These are phyloP conservation scores for Anniella stebbinsi DNA, from an alignment of 2,797 vertebrate genomes.

Conservation along the genomic window DNA sequence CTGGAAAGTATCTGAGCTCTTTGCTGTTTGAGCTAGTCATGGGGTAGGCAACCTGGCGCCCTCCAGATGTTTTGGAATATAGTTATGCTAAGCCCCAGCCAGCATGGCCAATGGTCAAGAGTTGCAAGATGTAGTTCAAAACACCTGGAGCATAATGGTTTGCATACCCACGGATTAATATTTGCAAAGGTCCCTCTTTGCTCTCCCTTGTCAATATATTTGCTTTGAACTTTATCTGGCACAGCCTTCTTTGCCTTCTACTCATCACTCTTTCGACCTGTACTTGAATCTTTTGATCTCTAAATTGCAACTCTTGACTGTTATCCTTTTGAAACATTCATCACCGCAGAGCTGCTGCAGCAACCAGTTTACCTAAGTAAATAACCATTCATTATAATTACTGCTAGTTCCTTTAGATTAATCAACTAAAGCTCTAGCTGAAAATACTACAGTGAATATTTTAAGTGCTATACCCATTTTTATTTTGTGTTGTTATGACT, in stretches of 20 bases:
- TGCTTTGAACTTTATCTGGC: background rate
- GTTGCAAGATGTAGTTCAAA: too few relatives aligned
- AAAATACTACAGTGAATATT: background rate
- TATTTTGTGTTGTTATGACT: background rate
- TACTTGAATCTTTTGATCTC: background rate
- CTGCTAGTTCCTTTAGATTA: background rate
- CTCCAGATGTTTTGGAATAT: too few relatives aligned
- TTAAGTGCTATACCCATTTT: background rate
- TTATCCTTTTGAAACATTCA: background rate
- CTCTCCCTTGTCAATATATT: background rate
- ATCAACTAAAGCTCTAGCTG: background rate
- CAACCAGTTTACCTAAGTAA: background rate
- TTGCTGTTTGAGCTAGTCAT: background rate
- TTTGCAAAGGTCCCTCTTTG: background rate
- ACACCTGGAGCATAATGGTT: too few relatives aligned
- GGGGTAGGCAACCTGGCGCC: too few relatives aligned
- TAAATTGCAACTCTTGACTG: background rate
- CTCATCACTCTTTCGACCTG: background rate
- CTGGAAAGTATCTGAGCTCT: background rate
- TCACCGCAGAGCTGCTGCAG: background rate
- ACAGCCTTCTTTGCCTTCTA: background rate
- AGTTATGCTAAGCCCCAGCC: too few relatives aligned
- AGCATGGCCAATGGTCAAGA: too few relatives aligned
- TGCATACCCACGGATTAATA: background rate
- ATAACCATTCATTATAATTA: too few relatives aligned